Evolutionary conservation across 2,888 invertebrate species (phyloP).

Genomic region (Eupsilia transversa): DNA sequence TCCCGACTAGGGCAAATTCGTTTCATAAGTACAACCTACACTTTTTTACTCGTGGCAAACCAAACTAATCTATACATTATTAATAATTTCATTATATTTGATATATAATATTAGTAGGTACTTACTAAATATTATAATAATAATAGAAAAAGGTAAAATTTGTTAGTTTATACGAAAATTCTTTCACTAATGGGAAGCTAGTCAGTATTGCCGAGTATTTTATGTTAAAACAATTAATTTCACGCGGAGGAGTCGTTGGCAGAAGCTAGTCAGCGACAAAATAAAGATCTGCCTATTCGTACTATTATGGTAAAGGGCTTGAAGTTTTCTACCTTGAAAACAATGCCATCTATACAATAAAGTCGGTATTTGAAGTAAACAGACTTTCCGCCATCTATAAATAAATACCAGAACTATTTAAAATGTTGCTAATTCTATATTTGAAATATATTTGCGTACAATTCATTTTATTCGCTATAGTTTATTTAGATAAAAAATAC

Average conservation of each 20-base stretch:
- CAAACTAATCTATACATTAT: no score
- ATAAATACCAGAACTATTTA: neutral
- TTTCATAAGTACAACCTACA: neutral
- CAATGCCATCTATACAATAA: conserved; percentile 37
- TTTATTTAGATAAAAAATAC: neutral
- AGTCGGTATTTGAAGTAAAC: neutral
- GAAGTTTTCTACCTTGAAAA: neutral
- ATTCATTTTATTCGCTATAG: accelerated
- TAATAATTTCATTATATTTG: no score
- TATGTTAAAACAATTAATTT: neutral
- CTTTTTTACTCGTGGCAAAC: neutral
- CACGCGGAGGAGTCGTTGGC: neutral
- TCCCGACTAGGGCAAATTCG: no score
- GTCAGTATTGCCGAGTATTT: neutral
- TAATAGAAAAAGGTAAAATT: neutral
- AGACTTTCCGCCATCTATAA: conserved; percentile 46
- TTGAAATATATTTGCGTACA: neutral
- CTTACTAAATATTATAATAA: no score
- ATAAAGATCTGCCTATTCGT: neutral
- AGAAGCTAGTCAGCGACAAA: neutral
- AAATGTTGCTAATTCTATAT: neutral
- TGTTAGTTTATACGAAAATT: neutral
- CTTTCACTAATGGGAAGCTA: neutral
- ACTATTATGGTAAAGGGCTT: accelerated
- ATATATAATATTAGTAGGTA: no score